Evolutionary conservation across 2,888 invertebrate species (phyloP).

Genomic region (Drosophila prolongata): DNA sequence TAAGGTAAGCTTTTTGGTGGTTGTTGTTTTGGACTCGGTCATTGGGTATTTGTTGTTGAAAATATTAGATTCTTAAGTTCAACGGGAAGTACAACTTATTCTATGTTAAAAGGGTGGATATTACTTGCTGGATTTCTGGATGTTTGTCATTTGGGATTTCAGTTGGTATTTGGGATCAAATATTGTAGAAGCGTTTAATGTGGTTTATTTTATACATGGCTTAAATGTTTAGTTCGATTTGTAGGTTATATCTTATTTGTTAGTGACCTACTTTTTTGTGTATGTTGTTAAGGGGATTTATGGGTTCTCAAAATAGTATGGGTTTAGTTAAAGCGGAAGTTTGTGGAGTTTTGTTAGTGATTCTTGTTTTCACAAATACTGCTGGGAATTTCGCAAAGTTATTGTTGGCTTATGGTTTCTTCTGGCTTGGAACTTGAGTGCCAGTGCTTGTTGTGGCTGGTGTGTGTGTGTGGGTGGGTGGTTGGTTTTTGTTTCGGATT

Average conservation of each 20-base stretch:
- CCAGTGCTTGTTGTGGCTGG: neutral
- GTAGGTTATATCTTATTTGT: neutral
- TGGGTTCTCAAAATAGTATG: neutral
- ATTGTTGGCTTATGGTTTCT: conserved; percentile 1
- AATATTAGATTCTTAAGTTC: too few species aligned
- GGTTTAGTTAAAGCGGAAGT: neutral
- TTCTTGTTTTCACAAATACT: neutral
- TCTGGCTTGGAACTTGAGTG: neutral
- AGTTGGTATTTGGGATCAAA: neutral
- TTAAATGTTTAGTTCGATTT: neutral
- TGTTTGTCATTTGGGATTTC: neutral
- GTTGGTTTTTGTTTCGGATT: conserved; percentile 10
- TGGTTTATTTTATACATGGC: too few species aligned
- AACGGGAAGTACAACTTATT: neutral
- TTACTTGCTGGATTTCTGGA: neutral
- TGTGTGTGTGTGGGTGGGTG: conserved; percentile 11
- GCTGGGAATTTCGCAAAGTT: neutral
- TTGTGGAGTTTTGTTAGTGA: neutral
- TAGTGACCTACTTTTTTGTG: neutral
- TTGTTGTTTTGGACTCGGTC: too few species aligned
- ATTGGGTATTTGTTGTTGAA: neutral
- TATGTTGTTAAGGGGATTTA: neutral
- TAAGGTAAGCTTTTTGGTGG: neutral
- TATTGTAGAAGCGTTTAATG: neutral
- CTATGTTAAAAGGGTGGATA: neutral